Evolutionary conservation across 2,888 invertebrate species (phyloP).

Genomic region (Parnassius apollo): DNA sequence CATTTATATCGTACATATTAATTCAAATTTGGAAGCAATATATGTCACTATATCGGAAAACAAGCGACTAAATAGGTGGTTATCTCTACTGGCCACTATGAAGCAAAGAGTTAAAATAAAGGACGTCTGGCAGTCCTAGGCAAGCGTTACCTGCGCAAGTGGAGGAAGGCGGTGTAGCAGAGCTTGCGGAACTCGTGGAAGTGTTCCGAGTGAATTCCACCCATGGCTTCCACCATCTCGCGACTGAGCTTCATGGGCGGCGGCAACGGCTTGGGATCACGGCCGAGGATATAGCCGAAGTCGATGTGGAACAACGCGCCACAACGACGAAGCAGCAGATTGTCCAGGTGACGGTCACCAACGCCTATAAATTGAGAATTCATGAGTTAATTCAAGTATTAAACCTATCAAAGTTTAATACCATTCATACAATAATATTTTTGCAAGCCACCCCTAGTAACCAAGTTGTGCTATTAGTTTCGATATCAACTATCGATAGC

Average conservation of each 20-base stretch:
- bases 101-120: too few relatives aligned
- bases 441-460: too few relatives aligned
- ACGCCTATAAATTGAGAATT: slow-evolving; percentile 83
- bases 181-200: slow-evolving; percentile 96
- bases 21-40: too few relatives aligned
- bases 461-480: too few relatives aligned
- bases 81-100: too few relatives aligned
- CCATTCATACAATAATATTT: too few relatives aligned
- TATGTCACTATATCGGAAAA: too few relatives aligned
- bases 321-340: slow-evolving; percentile 93
- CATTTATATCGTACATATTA: too few relatives aligned
- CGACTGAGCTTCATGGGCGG: slow-evolving; percentile 99
- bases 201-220: slow-evolving; percentile 84
- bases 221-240: slow-evolving; percentile 99
- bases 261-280: slow-evolving; percentile 99
- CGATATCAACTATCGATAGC: too few relatives aligned
- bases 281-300: slow-evolving; percentile 98
- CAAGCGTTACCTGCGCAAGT: slow-evolving; percentile 87
- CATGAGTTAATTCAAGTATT: background rate
- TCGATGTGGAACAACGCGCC: slow-evolving; percentile 98
- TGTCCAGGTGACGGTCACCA: slow-evolving; percentile 98
- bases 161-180: slow-evolving; percentile 97
- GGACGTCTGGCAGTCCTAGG: slow-evolving; percentile 72
- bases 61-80: too few relatives aligned
- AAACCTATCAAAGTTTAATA: too few relatives aligned